phyloP scores from a whole-genome alignment of 1,140 invertebrate species.

The Temnothorax longispinosus region DNA sequence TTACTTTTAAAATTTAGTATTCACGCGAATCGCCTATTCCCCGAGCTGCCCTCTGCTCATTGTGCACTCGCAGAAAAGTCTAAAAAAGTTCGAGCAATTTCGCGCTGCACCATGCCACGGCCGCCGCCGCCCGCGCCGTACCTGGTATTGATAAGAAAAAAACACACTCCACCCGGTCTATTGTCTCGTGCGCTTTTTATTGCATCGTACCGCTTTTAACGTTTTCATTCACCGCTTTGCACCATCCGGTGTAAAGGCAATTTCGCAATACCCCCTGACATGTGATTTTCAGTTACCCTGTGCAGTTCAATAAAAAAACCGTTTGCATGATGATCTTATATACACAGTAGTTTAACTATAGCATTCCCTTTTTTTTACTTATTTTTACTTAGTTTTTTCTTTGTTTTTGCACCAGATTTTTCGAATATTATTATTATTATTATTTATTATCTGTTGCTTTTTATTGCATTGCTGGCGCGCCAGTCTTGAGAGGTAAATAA shows the following conservation, averaged over 20 bases:
- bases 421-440: neutral
- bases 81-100: slow-evolving; percentile 65
- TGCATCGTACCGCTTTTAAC: slow-evolving; percentile 31
- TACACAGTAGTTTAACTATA: neutral
- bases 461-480: neutral
- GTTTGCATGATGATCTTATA: neutral
- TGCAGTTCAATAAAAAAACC: neutral
- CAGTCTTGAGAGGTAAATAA: neutral
- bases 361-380: neutral
- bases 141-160: slow-evolving; percentile 67
- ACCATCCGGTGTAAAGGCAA: slow-evolving; percentile 25
- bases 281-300: neutral
- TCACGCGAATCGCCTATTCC: slow-evolving; percentile 65
- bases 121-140: neutral
- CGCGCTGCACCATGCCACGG: slow-evolving; percentile 10
- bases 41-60: slow-evolving; percentile 33
- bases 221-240: slow-evolving; percentile 16
- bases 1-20: slow-evolving; percentile 73
- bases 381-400: neutral
- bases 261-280: neutral
- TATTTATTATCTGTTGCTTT: neutral
- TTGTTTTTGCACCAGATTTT: neutral
- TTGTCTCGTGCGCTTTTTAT: slow-evolving; percentile 55
- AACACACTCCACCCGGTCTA: slow-evolving; percentile 43
- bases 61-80: slow-evolving; percentile 56